phyloP scores from a whole-genome alignment of 2,888 invertebrate species.

The Pollenia angustigena region DNA sequence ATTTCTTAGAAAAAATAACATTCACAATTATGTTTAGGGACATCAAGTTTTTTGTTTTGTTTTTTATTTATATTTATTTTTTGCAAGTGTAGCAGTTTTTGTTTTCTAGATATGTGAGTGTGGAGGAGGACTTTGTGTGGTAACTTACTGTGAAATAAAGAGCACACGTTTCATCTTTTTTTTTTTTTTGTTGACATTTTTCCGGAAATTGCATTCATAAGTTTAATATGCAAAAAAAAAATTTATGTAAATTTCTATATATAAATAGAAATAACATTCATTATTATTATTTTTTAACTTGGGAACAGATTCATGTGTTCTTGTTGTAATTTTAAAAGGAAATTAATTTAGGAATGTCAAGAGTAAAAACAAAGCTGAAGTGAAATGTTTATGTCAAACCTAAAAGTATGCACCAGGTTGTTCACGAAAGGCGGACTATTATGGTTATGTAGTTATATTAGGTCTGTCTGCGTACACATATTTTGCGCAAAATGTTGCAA shows the following conservation, averaged over 20 bases:
- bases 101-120: conserved; percentile 19
- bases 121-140: background rate
- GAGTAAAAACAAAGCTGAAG: background rate
- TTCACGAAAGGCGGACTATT: too few relatives aligned
- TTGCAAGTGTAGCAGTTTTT: background rate
- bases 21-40: conserved; percentile 31
- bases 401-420: background rate
- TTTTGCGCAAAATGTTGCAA: too few relatives aligned
- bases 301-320: background rate
- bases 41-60: conserved; percentile 15
- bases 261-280: background rate
- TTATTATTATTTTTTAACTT: conserved; percentile 11
- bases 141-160: background rate
- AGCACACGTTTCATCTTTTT: conserved; percentile 13
- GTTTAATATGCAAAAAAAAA: conserved; percentile 4
- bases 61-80: background rate
- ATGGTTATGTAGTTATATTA: too few relatives aligned
- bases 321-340: conserved; percentile 6
- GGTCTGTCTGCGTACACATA: too few relatives aligned
- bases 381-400: background rate
- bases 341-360: background rate
- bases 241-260: background rate
- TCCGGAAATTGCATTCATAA: conserved; percentile 71
- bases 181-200: conserved; percentile 62
- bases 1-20: conserved; percentile 23